A percentile compares a stretch with the other conserved stretches of the same genome.
These are phyloP conservation scores for Stichodactyla mertensii DNA, from an alignment of 64 coral and sea anemone species.

Conservation along the genomic window DNA sequence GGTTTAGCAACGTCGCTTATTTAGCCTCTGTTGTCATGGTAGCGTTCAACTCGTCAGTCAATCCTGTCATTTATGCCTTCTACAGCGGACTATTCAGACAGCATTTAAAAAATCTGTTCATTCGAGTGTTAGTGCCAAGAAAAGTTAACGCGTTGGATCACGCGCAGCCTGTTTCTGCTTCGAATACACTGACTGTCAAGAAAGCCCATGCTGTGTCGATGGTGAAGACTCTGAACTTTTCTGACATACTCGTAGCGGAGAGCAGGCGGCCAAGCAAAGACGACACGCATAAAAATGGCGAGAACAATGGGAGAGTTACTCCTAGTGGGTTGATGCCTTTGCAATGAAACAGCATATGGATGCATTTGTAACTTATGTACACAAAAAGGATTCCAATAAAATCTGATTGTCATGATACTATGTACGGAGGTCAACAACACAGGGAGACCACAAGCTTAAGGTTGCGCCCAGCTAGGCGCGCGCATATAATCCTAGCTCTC, in stretches of 20 bases:
- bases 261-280: neutral
- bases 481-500: too few species aligned
- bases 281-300: neutral
- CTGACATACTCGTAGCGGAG: neutral
- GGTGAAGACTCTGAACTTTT: neutral
- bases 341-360: neutral
- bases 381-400: too few species aligned
- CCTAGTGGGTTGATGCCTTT: neutral
- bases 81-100: slow-evolving; percentile 17
- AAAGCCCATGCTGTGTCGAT: neutral
- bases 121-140: slow-evolving; percentile 6
- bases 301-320: neutral
- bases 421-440: too few species aligned
- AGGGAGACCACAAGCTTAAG: too few species aligned
- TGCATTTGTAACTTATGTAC: too few species aligned
- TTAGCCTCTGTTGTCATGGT: slow-evolving; percentile 33
- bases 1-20: slow-evolving; percentile 20
- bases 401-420: too few species aligned
- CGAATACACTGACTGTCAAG: neutral
- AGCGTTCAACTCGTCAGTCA: slow-evolving; percentile 24
- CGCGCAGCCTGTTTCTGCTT: neutral
- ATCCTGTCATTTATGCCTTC: slow-evolving; percentile 6
- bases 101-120: slow-evolving; percentile 2
- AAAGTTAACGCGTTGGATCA: neutral
- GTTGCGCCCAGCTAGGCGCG: too few species aligned